Base-by-base conservation (phyloP, 2,888 invertebrate genomes). In the Acronicta alni region DNA sequence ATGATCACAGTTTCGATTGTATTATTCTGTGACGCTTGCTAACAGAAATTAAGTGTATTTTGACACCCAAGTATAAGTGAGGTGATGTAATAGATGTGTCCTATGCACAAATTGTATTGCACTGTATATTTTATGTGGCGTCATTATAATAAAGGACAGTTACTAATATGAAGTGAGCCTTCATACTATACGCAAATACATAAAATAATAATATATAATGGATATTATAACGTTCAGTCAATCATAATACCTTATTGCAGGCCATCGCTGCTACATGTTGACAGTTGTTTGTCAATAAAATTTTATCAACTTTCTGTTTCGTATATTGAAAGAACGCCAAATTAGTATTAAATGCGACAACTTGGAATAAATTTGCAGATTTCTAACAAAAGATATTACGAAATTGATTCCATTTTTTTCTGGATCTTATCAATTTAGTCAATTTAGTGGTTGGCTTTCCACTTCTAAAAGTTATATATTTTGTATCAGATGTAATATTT, bases 21-120 rank as follows among this genome's bases (percentile, higher is more conserved):
- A 14, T n/a, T 41, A 37, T 23, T 38, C 15, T 48, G 20, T 38
- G 23, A 39, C 46, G 10, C 8, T 35, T 35, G 35, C n/a, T 35
- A 6, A n/a, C 35, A 35, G 35, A 35, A n/a, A 35, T 35, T 35
- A n/a, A 14, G 35, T 35, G 35, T 35, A 35, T 35, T 35, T 35
- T n/a, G n/a, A 35, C 35, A 35, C 35, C n/a, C 6, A 35, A 35
- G 35, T n/a, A n/a, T n/a, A 35, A 35, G 5, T 32, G 32, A n/a
- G 35, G 35, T 35, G n/a, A 32, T 32, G 32, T 35, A 5, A 6
- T 35, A 35, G 30, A 12, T n/a, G 35, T n/a, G n/a, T n/a, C 35
- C n/a, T 35, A 35, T 30, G 30, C 30, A 30, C 30, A 30, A 30
- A 30, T 30, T 30, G 35, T 35, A 35, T 8, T 35, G n/a, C n/a